phyloP scores from a whole-genome alignment of 2,113 vertebrate species.

The Scortum barcoo region DNA sequence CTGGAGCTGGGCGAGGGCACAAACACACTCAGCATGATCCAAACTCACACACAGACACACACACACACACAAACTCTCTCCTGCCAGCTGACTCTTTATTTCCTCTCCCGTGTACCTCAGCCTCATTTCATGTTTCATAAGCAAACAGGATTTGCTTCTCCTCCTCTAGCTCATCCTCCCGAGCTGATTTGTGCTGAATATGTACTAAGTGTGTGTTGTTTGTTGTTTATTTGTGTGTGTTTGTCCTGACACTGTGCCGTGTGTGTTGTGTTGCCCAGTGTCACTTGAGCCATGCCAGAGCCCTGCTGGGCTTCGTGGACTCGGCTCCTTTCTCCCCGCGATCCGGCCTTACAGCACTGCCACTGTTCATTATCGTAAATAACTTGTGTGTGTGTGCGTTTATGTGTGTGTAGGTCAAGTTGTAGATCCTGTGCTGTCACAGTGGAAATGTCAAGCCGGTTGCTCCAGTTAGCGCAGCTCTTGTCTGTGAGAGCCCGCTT shows the following conservation, averaged over 20 bases:
- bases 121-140: constrained; percentile 36
- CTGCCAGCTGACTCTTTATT: constrained; percentile 2
- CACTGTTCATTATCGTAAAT: constrained; percentile 56
- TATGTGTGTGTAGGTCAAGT: constrained; percentile 55
- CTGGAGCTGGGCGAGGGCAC: constrained; percentile 46
- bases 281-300: constrained; percentile 43
- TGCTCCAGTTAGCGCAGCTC: constrained; percentile 53
- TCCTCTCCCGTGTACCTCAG: background rate
- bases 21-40: constrained; percentile 50
- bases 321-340: constrained; percentile 17
- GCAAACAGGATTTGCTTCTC: constrained; percentile 23
- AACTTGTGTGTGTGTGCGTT: background rate
- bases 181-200: constrained; percentile 28
- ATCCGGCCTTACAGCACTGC: constrained; percentile 43
- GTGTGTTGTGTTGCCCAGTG: constrained; percentile 25
- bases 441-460: constrained; percentile 70
- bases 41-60: constrained; percentile 16
- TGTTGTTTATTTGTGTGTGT: constrained; percentile 38
- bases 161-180: constrained; percentile 23
- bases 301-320: constrained; percentile 40
- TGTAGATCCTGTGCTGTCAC: constrained; percentile 62
- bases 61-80: background rate
- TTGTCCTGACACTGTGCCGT: constrained; percentile 27
- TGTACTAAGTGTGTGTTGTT: constrained; percentile 16
- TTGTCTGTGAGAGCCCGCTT: constrained; percentile 44